A percentile compares a stretch with the other conserved stretches of the same genome.
phyloP scores from a whole-genome alignment of 2,797 vertebrate genomes.

The Presbytis comata region DNA sequence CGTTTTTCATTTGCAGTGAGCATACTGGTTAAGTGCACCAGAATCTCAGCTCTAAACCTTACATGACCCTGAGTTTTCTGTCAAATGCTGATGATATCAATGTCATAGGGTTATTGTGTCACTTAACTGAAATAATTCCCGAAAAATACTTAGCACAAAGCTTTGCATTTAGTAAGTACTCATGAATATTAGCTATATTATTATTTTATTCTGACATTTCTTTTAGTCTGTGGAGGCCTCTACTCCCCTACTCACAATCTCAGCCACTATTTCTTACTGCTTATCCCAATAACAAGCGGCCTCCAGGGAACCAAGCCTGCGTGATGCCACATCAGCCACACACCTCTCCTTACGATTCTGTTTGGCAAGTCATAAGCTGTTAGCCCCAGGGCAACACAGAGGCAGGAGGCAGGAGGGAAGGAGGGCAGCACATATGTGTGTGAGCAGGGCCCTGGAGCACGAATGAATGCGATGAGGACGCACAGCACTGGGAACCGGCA shows the following conservation, averaged over 20 bases:
- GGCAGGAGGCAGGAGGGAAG: not conserved
- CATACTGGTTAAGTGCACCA: not conserved
- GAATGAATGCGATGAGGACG: not conserved
- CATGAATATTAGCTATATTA: not conserved
- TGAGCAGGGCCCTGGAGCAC: not conserved
- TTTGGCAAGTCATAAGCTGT: not conserved
- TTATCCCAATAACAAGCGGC: not conserved
- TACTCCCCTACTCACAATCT: not conserved
- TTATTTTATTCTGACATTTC: slow-evolving; percentile 4
- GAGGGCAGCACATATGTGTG: not conserved
- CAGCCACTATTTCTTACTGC: not conserved
- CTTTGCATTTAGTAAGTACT: not conserved
- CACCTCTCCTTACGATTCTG: not conserved
- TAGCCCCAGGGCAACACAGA: not conserved
- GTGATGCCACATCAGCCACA: not conserved
- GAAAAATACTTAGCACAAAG: not conserved
- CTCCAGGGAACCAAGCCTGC: not conserved
- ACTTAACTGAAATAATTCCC: slow-evolving; percentile 1
- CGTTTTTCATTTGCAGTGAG: not conserved
- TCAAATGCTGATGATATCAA: not conserved
- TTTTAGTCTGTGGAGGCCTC: not conserved
- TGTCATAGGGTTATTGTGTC: not conserved
- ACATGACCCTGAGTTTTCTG: not conserved
- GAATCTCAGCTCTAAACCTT: not conserved
- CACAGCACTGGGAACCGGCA: not conserved